A percentile compares a stretch with the other conserved stretches of the same genome.
Conservation (phyloP, 2,797 vertebrate genomes). For the Myiotriccus ornatus region DNA sequence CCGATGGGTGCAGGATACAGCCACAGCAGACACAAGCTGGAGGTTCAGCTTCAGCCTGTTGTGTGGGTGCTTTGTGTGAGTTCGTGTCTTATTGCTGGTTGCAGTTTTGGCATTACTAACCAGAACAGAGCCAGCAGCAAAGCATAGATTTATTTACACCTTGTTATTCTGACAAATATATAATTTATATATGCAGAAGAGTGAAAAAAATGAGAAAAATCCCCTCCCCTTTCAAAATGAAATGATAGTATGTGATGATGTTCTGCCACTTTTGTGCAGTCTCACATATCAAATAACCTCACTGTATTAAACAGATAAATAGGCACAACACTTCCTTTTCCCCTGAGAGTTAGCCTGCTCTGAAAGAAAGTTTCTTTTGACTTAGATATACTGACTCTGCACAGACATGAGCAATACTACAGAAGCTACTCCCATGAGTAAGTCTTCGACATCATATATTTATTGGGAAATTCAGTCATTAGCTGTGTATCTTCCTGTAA, state of each 20-base stretch:
- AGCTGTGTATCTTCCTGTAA: not conserved
- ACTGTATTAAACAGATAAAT: not conserved
- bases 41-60: not conserved
- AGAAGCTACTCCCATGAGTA: not conserved
- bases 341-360: not conserved
- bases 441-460: not conserved
- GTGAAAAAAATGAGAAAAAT: not conserved
- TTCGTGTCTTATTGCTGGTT: fast-evolving
- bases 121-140: not conserved
- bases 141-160: not conserved
- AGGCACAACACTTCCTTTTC: fast-evolving
- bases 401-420: not conserved
- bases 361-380: not conserved
- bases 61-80: not conserved
- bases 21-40: not conserved
- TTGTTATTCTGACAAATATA: not conserved
- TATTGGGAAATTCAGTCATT: not conserved
- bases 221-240: not conserved
- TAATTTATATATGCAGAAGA: not conserved
- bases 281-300: not conserved
- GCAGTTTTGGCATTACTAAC: not conserved
- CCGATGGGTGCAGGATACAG: not conserved
- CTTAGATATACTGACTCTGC: not conserved
- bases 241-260: not conserved
- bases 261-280: not conserved